phyloP scores from a whole-genome alignment of 2,888 invertebrate genomes.

The Eupithecia centaureata region DNA sequence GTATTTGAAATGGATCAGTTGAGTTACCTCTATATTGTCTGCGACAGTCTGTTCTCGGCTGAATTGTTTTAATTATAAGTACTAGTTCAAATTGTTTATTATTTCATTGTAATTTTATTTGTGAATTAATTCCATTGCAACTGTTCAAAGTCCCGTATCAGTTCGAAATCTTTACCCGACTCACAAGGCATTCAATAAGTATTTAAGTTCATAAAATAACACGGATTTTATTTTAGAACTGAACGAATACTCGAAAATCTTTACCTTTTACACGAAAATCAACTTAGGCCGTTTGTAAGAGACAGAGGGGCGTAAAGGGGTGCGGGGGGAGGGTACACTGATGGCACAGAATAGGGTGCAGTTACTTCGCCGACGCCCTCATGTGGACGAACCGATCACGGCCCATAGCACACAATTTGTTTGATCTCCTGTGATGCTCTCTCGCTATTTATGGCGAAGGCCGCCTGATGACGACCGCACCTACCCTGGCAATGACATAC shows the following conservation, averaged over 20 bases:
- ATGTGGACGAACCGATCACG: slow-evolving; percentile 76
- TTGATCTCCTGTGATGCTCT: slow-evolving; percentile 77
- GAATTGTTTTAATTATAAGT: too few relatives aligned
- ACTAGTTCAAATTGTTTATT: too few relatives aligned
- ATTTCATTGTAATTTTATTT: too few relatives aligned
- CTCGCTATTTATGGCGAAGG: slow-evolving; percentile 80
- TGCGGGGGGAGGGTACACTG: slow-evolving; percentile 22
- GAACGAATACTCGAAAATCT: slow-evolving; percentile 1
- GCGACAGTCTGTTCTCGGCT: too few relatives aligned
- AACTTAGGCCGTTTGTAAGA: slow-evolving; percentile 26
- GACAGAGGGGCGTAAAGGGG: slow-evolving; percentile 20
- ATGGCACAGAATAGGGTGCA: slow-evolving; percentile 12
- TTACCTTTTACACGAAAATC: slow-evolving; percentile 33
- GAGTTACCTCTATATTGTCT: too few relatives aligned
- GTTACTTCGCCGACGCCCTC: slow-evolving; percentile 61
- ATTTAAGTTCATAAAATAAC: slow-evolving; percentile 23
- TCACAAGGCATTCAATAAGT: slow-evolving; percentile 1
- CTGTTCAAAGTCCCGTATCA: background rate
- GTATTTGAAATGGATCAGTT: too few relatives aligned
- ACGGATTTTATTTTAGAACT: slow-evolving; percentile 23
- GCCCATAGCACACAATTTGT: slow-evolving; percentile 80
- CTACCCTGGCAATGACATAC: slow-evolving; percentile 54
- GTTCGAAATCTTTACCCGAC: background rate
- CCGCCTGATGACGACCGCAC: slow-evolving; percentile 62
- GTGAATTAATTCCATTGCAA: too few relatives aligned